Conservation (phyloP, 2,797 vertebrate genomes). For the Ataeniobius toweri region DNA sequence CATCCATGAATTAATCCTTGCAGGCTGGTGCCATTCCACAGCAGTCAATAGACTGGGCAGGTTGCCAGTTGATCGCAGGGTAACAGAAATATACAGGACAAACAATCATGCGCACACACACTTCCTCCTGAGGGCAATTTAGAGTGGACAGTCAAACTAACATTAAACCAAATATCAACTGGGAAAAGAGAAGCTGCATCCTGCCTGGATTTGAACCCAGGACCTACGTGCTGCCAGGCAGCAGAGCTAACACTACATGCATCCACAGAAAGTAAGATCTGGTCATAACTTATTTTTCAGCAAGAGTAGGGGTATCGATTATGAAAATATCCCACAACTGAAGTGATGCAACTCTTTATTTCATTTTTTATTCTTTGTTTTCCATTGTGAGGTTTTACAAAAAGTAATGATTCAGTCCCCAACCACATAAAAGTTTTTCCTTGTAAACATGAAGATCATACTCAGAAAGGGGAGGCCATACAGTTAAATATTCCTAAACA, state of each 20-base stretch:
- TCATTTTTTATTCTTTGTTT: conserved; percentile 39
- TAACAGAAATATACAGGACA: background rate
- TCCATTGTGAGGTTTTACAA: conserved; percentile 39
- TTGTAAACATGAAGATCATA: conserved; percentile 26
- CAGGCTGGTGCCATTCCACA: background rate
- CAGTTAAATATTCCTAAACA: conserved; percentile 16
- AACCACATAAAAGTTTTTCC: conserved; percentile 12
- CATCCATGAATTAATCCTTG: background rate
- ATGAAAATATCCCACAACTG: background rate
- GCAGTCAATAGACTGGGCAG: background rate
- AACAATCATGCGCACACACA: background rate
- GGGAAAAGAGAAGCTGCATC: background rate
- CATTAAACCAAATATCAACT: background rate
- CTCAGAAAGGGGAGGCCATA: background rate
- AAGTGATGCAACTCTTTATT: conserved; percentile 35
- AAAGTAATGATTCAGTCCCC: conserved; percentile 26
- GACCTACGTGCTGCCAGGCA: background rate
- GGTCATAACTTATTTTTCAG: background rate
- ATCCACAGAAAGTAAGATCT: background rate
- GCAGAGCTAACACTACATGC: background rate
- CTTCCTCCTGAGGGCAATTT: background rate
- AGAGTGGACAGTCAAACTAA: background rate
- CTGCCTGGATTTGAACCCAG: background rate
- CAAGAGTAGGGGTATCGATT: too few species aligned
- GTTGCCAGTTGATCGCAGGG: background rate